Conservation (phyloP, 1,140 invertebrate genomes). For the Caenorhabditis tropicalis region DNA sequence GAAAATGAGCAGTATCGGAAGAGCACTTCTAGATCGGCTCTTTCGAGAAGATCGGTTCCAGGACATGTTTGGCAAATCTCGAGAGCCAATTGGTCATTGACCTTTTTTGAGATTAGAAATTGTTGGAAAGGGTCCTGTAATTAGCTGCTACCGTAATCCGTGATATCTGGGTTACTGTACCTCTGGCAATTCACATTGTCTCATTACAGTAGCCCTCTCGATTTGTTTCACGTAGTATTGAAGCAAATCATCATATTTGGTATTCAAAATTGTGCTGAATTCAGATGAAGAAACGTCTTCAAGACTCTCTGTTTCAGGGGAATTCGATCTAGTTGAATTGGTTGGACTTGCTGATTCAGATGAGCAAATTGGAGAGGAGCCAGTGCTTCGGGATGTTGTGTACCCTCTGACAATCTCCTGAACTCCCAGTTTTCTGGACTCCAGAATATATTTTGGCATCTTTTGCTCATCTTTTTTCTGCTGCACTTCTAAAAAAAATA, state of each 20-base stretch:
- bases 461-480: conserved; percentile 23
- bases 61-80: not conserved
- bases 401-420: conserved; percentile 11
- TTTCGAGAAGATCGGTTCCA: not conserved
- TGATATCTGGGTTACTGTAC: not conserved
- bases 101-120: not conserved
- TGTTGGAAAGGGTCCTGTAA: not conserved
- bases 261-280: not conserved
- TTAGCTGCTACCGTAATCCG: not conserved
- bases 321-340: not conserved
- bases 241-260: not conserved
- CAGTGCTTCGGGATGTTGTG: not conserved
- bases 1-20: not conserved
- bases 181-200: not conserved
- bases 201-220: not conserved
- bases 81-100: not conserved
- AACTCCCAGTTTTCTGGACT: not conserved
- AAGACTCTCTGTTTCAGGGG: not conserved
- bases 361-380: not conserved
- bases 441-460: not conserved
- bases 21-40: not conserved
- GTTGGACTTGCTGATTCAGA: not conserved
- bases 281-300: not conserved
- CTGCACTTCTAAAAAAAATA: not conserved
- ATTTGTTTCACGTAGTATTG: conserved; percentile 28